phyloP scores from a whole-genome alignment of 2,888 invertebrate species.

The Phyllotreta cruciferae region DNA sequence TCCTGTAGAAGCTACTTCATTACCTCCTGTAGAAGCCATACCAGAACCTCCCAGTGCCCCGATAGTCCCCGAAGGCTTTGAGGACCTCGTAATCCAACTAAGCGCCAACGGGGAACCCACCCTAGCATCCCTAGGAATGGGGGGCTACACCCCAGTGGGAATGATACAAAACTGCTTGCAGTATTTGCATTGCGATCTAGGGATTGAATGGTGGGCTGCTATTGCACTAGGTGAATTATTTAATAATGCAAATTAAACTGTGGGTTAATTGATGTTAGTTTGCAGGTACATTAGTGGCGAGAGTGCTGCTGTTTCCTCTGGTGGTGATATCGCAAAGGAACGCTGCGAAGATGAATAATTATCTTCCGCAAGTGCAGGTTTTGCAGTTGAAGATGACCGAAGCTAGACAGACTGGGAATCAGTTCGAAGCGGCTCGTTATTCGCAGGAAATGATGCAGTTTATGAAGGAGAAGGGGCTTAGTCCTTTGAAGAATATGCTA shows the following conservation, averaged over 20 bases:
- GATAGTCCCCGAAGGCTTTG: conserved; percentile 55
- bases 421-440: conserved; percentile 76
- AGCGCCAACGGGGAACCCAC: conserved; percentile 73
- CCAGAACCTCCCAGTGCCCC: conserved; percentile 53
- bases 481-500: conserved; percentile 80
- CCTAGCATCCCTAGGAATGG: conserved; percentile 82
- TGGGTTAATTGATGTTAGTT: conserved; percentile 6
- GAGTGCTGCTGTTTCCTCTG: conserved; percentile 82
- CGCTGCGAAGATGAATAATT: conserved; percentile 80
- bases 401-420: conserved; percentile 81
- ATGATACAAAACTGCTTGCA: conserved; percentile 83
- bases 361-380: conserved; percentile 84
- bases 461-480: conserved; percentile 83
- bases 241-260: not conserved
- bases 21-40: conserved; percentile 39
- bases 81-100: conserved; percentile 50
- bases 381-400: conserved; percentile 86
- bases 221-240: conserved; percentile 72
- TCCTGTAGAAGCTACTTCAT: not conserved
- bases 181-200: conserved; percentile 78
- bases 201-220: conserved; percentile 93
- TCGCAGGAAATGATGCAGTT: conserved; percentile 80
- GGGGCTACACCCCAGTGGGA: conserved; percentile 83
- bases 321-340: conserved; percentile 84
- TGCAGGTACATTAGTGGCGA: conserved; percentile 77